Evolutionary conservation across 2,888 invertebrate genomes (phyloP).

Genomic region (Eupithecia subfuscata): DNA sequence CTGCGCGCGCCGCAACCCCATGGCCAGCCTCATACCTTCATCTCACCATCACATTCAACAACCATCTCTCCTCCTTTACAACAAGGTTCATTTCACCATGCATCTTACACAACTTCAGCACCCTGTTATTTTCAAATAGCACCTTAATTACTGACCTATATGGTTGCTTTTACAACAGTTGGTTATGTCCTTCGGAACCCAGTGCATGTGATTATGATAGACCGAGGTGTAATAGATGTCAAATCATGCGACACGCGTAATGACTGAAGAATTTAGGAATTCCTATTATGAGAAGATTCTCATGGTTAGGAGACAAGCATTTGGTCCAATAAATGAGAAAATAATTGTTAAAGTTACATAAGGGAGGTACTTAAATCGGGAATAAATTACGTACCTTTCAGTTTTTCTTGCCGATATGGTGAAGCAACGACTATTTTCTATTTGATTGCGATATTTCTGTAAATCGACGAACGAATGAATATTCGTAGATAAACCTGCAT

Average conservation of each 20-base stretch:
- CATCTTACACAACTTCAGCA: background rate
- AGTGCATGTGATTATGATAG: conserved; percentile 58
- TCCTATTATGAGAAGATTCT: background rate
- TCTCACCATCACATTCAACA: conserved; percentile 56
- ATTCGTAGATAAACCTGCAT: too few relatives aligned
- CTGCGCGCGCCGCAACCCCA: conserved; percentile 74
- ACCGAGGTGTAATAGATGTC: conserved; percentile 45
- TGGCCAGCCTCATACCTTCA: conserved; percentile 63
- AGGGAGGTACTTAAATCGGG: too few relatives aligned
- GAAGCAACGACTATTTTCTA: too few relatives aligned
- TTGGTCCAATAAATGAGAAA: background rate
- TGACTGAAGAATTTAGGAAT: conserved; percentile 16
- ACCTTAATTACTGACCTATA: background rate
- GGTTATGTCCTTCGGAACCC: conserved; percentile 44
- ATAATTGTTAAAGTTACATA: background rate
- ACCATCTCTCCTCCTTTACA: conserved; percentile 44
- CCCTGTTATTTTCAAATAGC: background rate
- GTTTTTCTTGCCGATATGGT: too few relatives aligned
- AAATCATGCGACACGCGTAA: conserved; percentile 33
- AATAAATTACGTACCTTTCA: too few relatives aligned
- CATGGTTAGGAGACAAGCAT: background rate
- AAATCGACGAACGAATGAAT: too few relatives aligned
- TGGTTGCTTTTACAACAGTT: conserved; percentile 39
- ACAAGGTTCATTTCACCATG: conserved; percentile 47
- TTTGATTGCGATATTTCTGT: too few relatives aligned